Conservation (phyloP, 2,113 vertebrate genomes). For the Miniopterus natalensis region DNA sequence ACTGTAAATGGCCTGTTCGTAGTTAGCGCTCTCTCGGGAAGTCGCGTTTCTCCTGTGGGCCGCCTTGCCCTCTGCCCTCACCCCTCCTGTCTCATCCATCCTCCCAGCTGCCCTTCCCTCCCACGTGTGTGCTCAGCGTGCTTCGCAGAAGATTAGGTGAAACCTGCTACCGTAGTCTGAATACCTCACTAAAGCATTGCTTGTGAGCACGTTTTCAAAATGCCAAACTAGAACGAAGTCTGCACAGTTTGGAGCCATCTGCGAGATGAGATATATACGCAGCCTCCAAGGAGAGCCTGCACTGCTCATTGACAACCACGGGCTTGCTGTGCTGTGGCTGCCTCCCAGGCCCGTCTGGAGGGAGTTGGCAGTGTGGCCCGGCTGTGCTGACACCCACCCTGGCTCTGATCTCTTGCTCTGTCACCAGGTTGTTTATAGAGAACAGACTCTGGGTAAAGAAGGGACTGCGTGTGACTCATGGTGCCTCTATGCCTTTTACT, state of each 20-base stretch:
- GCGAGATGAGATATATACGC: neutral
- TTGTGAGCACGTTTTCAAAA: neutral
- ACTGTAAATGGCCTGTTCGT: neutral
- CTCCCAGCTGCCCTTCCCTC: neutral
- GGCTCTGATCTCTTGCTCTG: neutral
- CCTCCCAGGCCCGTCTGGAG: rapidly evolving
- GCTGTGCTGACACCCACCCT: rapidly evolving
- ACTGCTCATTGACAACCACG: too few relatives aligned
- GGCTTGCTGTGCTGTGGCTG: neutral
- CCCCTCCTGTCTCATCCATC: neutral
- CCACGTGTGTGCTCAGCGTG: neutral
- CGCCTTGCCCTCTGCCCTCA: rapidly evolving
- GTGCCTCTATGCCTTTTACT: neutral
- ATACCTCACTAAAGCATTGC: neutral
- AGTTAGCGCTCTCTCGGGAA: neutral
- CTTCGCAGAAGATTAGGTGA: neutral
- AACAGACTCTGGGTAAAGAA: neutral
- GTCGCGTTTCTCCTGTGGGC: neutral
- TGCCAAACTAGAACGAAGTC: neutral
- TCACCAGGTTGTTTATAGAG: neutral
- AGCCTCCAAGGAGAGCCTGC: neutral
- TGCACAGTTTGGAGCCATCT: neutral
- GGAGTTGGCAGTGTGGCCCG: neutral
- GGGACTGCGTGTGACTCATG: neutral
- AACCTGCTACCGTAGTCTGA: neutral